Conservation (phyloP, 1,140 invertebrate genomes). For the Camponotus floridanus region DNA sequence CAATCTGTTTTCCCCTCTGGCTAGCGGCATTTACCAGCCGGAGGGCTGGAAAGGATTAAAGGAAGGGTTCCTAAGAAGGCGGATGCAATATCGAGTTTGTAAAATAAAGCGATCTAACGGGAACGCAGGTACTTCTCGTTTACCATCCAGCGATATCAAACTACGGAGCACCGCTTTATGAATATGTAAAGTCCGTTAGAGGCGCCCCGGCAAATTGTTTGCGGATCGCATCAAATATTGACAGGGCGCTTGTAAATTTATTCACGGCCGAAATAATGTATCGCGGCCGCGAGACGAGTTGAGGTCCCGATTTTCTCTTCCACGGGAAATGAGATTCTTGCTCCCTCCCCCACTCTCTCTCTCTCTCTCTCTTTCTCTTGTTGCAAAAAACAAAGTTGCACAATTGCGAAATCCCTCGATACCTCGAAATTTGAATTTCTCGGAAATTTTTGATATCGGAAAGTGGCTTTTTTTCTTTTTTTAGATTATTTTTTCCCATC, state of each 20-base stretch:
- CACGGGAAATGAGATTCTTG: constrained; percentile 20
- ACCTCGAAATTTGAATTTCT: not conserved
- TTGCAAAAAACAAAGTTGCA: not conserved
- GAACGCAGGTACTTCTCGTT: constrained; percentile 57
- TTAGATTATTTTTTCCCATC: not conserved
- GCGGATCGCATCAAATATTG: constrained; percentile 79
- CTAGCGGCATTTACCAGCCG: constrained; percentile 23
- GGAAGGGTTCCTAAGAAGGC: constrained; percentile 55
- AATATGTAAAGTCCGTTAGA: constrained; percentile 80
- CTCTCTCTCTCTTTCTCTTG: too few species aligned
- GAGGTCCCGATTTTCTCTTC: constrained; percentile 27
- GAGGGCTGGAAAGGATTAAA: constrained; percentile 54
- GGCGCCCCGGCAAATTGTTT: constrained; percentile 75
- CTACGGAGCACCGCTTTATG: constrained; percentile 74
- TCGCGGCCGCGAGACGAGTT: constrained; percentile 58
- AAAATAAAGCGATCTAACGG: constrained; percentile 67
- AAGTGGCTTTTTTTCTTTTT: not conserved
- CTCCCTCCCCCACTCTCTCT: not conserved
- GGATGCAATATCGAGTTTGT: constrained; percentile 59
- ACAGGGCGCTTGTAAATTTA: constrained; percentile 76
- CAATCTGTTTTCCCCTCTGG: not conserved
- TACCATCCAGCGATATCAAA: constrained; percentile 69
- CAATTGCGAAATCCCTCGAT: constrained; percentile 31
- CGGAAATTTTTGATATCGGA: constrained; percentile 22
- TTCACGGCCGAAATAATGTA: constrained; percentile 75